A percentile compares a stretch with the other conserved stretches of the same genome.
Conservation (phyloP, 2,797 vertebrate species). For the Phrynocephalus guinanensis region DNA sequence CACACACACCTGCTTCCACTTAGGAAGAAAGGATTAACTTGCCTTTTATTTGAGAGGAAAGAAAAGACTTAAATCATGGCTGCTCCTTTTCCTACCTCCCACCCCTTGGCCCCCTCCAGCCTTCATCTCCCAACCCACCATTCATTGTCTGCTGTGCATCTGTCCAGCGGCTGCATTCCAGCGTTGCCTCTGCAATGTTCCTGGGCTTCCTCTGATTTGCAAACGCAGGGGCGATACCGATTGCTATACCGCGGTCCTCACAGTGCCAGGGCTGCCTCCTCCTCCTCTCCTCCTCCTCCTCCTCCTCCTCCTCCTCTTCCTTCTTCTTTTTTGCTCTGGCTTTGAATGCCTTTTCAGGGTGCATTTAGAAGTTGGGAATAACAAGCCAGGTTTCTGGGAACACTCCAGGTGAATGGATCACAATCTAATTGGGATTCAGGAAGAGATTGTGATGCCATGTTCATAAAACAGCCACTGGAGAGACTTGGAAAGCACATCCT, state of each 20-base stretch:
- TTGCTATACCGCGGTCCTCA: constrained; percentile 20
- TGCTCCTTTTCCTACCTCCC: constrained; percentile 22
- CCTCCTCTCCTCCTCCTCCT: too few relatives aligned
- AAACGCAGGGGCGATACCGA: background rate
- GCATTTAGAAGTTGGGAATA: background rate
- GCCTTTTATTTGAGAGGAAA: constrained; percentile 45
- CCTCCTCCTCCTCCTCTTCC: too few relatives aligned
- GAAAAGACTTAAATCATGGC: constrained; percentile 36
- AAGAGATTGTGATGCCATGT: background rate
- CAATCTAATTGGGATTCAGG: background rate
- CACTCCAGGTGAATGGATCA: background rate
- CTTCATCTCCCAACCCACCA: background rate
- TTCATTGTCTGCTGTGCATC: constrained; percentile 13
- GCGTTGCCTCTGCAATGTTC: background rate
- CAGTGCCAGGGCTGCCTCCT: too few relatives aligned
- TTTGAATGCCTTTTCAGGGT: background rate
- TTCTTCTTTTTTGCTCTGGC: background rate
- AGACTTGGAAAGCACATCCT: background rate
- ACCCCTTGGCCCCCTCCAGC: background rate
- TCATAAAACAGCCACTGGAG: background rate
- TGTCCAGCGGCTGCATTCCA: constrained; percentile 11
- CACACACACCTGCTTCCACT: constrained; percentile 44
- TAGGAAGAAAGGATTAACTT: constrained; percentile 37
- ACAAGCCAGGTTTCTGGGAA: background rate
- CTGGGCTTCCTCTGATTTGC: constrained; percentile 17